Evolutionary conservation across 2,113 vertebrate genomes (phyloP).

Genomic region (Hipposideros armiger): DNA sequence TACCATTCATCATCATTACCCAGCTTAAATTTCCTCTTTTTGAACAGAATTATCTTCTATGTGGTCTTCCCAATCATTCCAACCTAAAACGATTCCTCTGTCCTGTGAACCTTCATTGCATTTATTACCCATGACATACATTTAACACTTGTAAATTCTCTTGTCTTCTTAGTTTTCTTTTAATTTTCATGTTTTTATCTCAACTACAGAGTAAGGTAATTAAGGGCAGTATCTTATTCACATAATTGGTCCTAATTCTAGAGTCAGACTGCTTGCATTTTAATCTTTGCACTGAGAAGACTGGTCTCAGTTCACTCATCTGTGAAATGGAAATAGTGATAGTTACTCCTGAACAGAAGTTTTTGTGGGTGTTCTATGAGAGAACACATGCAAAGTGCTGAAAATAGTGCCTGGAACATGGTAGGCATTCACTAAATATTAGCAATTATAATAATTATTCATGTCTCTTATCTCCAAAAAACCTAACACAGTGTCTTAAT

Average conservation of each 20-base stretch:
- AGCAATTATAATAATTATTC: not conserved
- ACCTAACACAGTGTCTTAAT: not conserved
- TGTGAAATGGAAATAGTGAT: not conserved
- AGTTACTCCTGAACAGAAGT: not conserved
- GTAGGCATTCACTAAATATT: not conserved
- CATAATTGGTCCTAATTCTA: not conserved
- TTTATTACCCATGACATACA: not conserved
- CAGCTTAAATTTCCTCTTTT: not conserved
- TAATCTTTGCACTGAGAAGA: not conserved
- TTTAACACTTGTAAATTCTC: not conserved
- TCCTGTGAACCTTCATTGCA: not conserved
- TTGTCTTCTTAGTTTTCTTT: constrained; percentile 33
- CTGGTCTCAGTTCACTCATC: constrained; percentile 27
- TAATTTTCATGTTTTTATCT: not conserved
- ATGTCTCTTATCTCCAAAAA: not conserved
- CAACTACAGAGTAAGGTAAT: not conserved
- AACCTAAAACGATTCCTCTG: not conserved
- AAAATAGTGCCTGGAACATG: not conserved
- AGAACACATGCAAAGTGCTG: not conserved
- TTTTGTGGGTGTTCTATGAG: not conserved
- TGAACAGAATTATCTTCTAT: not conserved
- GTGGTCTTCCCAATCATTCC: not conserved
- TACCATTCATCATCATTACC: not conserved
- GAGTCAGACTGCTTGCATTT: not conserved
- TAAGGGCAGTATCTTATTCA: not conserved